Percentiles rank a stretch among this genome's conserved stretches.
phyloP scores from a whole-genome alignment of 2,888 invertebrate species.

The Ethmia dodecea region DNA sequence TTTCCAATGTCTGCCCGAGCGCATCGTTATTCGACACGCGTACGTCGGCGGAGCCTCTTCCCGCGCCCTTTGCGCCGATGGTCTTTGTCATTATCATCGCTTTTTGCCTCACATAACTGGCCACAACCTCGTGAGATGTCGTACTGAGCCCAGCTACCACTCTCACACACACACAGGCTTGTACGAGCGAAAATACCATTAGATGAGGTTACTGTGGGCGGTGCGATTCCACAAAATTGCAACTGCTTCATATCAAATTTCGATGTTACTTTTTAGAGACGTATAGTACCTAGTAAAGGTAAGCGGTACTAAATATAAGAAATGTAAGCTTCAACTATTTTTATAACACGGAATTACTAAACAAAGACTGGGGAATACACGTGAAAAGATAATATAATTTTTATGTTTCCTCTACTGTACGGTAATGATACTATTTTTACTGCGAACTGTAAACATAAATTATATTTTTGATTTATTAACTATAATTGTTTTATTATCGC shows the following conservation, averaged over 20 bases:
- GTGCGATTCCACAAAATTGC: conserved; percentile 6
- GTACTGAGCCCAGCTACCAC: conserved; percentile 30
- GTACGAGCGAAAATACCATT: conserved; percentile 4
- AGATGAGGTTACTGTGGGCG: not conserved
- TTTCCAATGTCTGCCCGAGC: conserved; percentile 28
- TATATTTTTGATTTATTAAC: conserved; percentile 58
- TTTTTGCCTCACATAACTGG: conserved; percentile 69
- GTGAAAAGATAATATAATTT: conserved; percentile 67
- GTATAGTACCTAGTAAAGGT: no score
- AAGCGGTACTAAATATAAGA: no score
- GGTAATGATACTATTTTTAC: conserved; percentile 55
- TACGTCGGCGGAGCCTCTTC: conserved; percentile 46
- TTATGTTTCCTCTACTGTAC: conserved; percentile 59
- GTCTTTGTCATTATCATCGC: conserved; percentile 71
- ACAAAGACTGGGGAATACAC: conserved; percentile 48
- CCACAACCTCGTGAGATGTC: conserved; percentile 46
- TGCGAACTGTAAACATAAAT: conserved; percentile 58
- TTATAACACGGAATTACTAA: no score
- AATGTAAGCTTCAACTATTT: no score
- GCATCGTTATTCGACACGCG: conserved; percentile 63
- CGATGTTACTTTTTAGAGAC: no score
- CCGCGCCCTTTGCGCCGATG: conserved; percentile 66
- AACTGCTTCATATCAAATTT: no score
- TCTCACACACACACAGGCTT: conserved; percentile 24
- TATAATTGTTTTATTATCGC: conserved; percentile 16